Base-by-base conservation (phyloP, 2,113 vertebrate genomes). In the Myxocyprinus asiaticus region DNA sequence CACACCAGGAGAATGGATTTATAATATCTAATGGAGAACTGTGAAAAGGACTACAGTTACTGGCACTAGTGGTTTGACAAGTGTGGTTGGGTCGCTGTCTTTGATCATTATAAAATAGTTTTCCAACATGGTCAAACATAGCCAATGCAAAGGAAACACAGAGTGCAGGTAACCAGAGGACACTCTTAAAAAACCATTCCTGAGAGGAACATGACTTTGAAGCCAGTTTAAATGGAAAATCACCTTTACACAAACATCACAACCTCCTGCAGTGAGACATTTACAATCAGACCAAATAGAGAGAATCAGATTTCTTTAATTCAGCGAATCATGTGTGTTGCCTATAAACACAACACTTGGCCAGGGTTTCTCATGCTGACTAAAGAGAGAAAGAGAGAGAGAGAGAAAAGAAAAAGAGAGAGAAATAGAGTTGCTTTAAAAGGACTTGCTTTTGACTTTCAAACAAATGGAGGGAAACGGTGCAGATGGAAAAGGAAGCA, bases 381-480 rank as follows among this genome's bases (percentile, higher is more conserved):
- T n/a, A n/a, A n/a, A n/a, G n/a, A n/a, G 48, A 51, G 48, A 51
- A 8, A 51, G 48, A 51, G 48, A 51, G 50, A 7, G 50, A 51
- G 65, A 65, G 43, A 61, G n/a, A 48, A 47, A 17, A 63, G 15
- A 22, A 22, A 61, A 55, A 69, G 12, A 12, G 79, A 14, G 55
- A 68, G 45, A 17, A 43, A 0, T 12, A 63, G 8, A 47, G 65
- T 33, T 3, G 22, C 22, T 33, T 33, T 33, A 33, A 10, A 10
- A 63, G 56, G 50, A 47, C 61, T 64, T n/a, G 15, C 33, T 55
- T 50, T 45, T 55, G 61, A 56, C 61, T 72, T 65, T 33, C 64
- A 11, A 79, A 72, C 56, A 87, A 50, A 77, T 33, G 22, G 42
- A 50, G 50, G 42, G 33, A 86, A 84, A 83, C 61, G 81, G 80